phyloP scores from a whole-genome alignment of 2,888 invertebrate species.

The Diplazon laetatorius region DNA sequence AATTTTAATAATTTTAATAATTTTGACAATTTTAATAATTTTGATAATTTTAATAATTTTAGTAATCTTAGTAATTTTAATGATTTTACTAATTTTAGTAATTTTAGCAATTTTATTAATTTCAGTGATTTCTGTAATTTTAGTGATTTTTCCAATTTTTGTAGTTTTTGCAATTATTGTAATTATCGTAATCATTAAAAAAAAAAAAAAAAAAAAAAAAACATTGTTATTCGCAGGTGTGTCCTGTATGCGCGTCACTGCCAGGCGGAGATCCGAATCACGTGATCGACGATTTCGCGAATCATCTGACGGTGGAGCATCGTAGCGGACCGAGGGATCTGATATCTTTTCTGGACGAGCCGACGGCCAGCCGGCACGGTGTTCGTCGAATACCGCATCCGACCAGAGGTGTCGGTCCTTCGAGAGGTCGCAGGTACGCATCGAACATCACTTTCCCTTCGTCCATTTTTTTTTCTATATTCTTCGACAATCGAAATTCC shows the following conservation, averaged over 20 bases:
- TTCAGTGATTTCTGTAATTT: no score
- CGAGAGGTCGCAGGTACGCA: constrained; percentile 88
- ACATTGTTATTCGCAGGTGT: constrained; percentile 88
- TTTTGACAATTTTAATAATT: no score
- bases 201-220: no score
- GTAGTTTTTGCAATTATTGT: no score
- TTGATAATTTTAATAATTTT: no score
- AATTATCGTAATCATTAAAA: no score
- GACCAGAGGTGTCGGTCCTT: constrained; percentile 88
- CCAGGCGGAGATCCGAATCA: constrained; percentile 99
- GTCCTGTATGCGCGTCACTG: constrained; percentile 98
- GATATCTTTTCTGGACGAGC: constrained; percentile 96
- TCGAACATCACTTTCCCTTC: not conserved
- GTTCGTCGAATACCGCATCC: constrained; percentile 92
- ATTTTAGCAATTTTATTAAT: no score
- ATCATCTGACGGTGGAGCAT: constrained; percentile 97
- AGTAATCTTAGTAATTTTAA: no score
- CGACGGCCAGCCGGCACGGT: constrained; percentile 89
- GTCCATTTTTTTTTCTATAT: no score
- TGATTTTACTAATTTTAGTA: no score
- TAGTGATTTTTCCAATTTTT: no score
- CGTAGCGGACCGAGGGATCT: constrained; percentile 94
- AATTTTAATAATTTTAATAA: no score
- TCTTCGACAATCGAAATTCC: not conserved
- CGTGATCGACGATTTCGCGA: constrained; percentile 98